phyloP scores from a whole-genome alignment of 2,113 vertebrate species.

The Nycticorax nycticorax region DNA sequence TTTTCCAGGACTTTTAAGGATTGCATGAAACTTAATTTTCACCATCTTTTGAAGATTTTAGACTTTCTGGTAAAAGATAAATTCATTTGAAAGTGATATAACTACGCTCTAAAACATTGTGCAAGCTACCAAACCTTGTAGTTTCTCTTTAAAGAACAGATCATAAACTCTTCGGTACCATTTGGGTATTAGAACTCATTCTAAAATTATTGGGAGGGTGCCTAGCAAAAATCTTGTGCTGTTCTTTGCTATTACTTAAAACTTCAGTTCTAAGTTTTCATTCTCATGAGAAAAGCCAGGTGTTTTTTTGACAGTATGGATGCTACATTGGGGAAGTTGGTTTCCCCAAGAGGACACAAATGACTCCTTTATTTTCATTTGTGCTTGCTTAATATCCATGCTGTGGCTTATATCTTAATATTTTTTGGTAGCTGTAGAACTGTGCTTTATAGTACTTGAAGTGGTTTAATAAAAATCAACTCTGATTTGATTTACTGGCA shows the following conservation, averaged over 20 bases:
- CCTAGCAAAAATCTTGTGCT: neutral
- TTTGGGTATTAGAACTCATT: neutral
- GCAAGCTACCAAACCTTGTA: neutral
- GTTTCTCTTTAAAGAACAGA: neutral
- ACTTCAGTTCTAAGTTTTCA: neutral
- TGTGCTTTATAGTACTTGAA: neutral
- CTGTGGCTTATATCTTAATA: neutral
- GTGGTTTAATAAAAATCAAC: neutral
- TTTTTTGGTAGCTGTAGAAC: neutral
- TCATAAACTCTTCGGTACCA: neutral
- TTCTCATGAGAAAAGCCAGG: neutral
- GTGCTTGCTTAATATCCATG: neutral
- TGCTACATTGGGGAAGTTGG: rapidly evolving
- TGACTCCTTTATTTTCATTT: neutral
- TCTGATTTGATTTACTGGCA: neutral
- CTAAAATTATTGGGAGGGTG: neutral
- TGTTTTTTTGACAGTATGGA: neutral
- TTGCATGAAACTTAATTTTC: neutral
- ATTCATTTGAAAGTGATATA: neutral
- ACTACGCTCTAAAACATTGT: neutral
- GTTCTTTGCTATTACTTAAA: neutral
- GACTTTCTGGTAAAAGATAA: neutral
- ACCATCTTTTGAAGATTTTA: neutral
- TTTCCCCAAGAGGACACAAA: neutral
- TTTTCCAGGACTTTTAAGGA: neutral